Conservation (phyloP, 2,888 invertebrate species). For the Cerastis rubricosa region DNA sequence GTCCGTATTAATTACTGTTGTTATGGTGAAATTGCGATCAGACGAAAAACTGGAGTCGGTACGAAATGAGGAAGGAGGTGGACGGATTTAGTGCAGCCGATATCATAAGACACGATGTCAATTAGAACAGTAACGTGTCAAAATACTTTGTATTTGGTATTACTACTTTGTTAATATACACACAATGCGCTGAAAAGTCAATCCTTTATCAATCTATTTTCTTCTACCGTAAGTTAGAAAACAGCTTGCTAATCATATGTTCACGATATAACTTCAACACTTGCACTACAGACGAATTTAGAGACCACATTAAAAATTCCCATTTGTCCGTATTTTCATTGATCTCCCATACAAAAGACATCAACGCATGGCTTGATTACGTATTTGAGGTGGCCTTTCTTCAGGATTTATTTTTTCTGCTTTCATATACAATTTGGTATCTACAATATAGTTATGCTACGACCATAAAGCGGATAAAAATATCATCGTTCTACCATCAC, state of each 20-base stretch:
- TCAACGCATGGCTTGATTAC: slow-evolving; percentile 10
- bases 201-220: not conserved
- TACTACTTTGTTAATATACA: not conserved
- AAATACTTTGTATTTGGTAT: not conserved
- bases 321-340: not conserved
- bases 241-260: not conserved
- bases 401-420: not conserved
- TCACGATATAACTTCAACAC: not conserved
- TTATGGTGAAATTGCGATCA: slow-evolving; percentile 59
- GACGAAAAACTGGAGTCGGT: slow-evolving; percentile 27
- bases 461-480: not conserved
- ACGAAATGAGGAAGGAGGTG: slow-evolving; percentile 18
- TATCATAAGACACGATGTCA: not conserved
- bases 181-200: not conserved
- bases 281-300: not conserved
- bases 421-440: not conserved
- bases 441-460: not conserved
- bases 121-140: not conserved
- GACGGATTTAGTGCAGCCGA: not conserved
- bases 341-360: slow-evolving; percentile 35
- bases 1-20: slow-evolving; percentile 57
- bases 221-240: fast-evolving
- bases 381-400: not conserved
- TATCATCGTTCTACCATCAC: not conserved
- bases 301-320: not conserved